These are phyloP conservation scores for Heliothis virescens DNA, from an alignment of 1,140 invertebrate genomes.

Conservation along the genomic window DNA sequence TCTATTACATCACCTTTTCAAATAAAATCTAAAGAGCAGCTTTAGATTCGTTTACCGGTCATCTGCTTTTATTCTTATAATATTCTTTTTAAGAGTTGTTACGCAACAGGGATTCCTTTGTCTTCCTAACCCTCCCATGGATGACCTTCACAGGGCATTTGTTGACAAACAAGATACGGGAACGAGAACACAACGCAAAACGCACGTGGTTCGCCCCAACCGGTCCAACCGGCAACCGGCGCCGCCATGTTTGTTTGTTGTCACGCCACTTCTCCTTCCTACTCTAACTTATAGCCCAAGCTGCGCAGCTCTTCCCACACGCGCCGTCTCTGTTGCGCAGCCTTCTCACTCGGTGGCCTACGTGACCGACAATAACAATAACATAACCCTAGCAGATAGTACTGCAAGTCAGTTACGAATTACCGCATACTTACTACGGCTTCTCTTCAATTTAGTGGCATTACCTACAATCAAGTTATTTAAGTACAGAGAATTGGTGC, in stretches of 20 bases:
- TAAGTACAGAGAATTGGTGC: slow-evolving; percentile 25
- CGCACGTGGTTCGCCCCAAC: slow-evolving; percentile 79
- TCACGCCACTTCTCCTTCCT: slow-evolving; percentile 77
- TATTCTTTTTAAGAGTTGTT: slow-evolving; percentile 49
- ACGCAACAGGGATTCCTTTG: slow-evolving; percentile 72
- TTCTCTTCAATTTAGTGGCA: slow-evolving; percentile 47
- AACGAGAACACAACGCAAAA: slow-evolving; percentile 74
- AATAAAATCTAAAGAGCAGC: slow-evolving; percentile 26
- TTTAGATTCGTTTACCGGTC: background rate
- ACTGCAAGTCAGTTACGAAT: slow-evolving; percentile 51
- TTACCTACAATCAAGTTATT: slow-evolving; percentile 52
- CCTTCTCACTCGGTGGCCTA: slow-evolving; percentile 74
- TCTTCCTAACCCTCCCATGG: slow-evolving; percentile 71
- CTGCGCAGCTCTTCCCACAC: slow-evolving; percentile 50
- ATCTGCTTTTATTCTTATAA: slow-evolving; percentile 27
- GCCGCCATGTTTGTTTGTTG: slow-evolving; percentile 85
- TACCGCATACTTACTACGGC: slow-evolving; percentile 35
- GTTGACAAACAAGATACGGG: slow-evolving; percentile 83
- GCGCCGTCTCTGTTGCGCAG: slow-evolving; percentile 58
- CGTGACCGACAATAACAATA: slow-evolving; percentile 80
- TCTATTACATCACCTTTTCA: slow-evolving; percentile 44
- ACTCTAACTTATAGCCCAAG: slow-evolving; percentile 55
- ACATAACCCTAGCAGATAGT: slow-evolving; percentile 70
- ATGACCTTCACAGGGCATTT: slow-evolving; percentile 84
- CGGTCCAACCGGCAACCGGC: slow-evolving; percentile 82